Percentiles rank a stretch among this genome's conserved stretches.
These are phyloP conservation scores for Phoenoteleia sp. DNA, from an alignment of 2,888 invertebrate species.

Conservation along the genomic window DNA sequence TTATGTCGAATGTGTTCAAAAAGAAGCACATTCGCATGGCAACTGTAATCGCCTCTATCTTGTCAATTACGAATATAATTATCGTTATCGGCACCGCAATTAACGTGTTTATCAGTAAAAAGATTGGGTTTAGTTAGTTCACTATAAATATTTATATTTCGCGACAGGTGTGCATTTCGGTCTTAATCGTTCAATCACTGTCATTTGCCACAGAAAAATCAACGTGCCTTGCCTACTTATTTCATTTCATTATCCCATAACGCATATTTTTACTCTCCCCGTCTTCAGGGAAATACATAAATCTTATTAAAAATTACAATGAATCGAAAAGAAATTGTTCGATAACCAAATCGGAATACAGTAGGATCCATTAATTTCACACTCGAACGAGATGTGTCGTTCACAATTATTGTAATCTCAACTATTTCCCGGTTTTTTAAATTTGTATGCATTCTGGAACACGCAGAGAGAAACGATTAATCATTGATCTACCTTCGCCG, in stretches of 20 bases:
- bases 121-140: conserved; percentile 23
- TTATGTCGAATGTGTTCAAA: conserved; percentile 54
- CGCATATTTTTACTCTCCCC: too few species aligned
- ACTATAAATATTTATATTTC: conserved; percentile 21
- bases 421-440: background rate
- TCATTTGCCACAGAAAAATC: background rate
- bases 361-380: background rate
- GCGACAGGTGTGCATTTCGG: background rate
- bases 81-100: conserved; percentile 38
- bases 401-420: background rate
- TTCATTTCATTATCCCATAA: background rate
- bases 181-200: conserved; percentile 25
- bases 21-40: conserved; percentile 20
- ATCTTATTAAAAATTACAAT: background rate
- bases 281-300: background rate
- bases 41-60: conserved; percentile 34
- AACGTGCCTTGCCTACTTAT: background rate
- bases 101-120: conserved; percentile 27
- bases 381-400: background rate
- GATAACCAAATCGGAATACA: background rate
- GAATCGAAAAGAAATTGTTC: background rate
- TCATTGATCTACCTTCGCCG: too few species aligned
- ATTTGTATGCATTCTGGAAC: conserved; percentile 46
- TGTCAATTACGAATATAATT: conserved; percentile 44
- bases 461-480: conserved; percentile 70